Conservation (phyloP, 2,888 invertebrate genomes). For the Standfussiana lucernea region DNA sequence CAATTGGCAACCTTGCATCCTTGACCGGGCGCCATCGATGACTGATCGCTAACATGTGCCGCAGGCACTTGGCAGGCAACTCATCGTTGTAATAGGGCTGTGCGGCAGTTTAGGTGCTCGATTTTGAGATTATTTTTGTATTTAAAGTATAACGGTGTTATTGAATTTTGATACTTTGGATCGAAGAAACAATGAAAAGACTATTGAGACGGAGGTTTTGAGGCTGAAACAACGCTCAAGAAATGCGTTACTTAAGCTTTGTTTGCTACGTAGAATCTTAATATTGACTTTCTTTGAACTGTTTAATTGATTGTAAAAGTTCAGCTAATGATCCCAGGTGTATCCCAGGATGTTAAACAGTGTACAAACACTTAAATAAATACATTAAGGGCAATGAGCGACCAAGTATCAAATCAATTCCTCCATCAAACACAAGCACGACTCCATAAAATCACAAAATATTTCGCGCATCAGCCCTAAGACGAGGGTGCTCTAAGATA, state of each 20-base stretch:
- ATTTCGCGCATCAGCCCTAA: constrained; percentile 80
- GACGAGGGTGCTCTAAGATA: constrained; percentile 89
- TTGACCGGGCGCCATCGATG: constrained; percentile 88
- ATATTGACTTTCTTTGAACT: not conserved
- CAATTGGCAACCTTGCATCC: constrained; percentile 87
- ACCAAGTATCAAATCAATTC: constrained; percentile 19
- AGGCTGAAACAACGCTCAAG: not conserved
- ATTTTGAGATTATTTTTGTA: not conserved
- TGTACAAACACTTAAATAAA: not conserved
- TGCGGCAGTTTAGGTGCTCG: constrained; percentile 49
- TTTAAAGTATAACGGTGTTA: not conserved
- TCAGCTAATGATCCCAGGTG: not conserved
- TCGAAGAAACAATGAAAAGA: not conserved
- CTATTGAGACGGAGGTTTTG: not conserved
- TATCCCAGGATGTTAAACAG: not conserved
- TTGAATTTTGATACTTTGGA: not conserved
- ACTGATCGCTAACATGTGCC: constrained; percentile 88
- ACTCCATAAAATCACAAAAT: constrained; percentile 27
- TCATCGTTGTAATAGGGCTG: constrained; percentile 83
- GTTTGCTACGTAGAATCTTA: not conserved
- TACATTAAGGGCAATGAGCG: not conserved
- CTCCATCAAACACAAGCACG: not conserved
- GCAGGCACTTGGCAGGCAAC: constrained; percentile 82
- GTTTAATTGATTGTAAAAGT: not conserved
- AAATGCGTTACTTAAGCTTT: not conserved